phyloP scores from a whole-genome alignment of 1,140 invertebrate genomes.

The Propsilocerus akamusi region DNA sequence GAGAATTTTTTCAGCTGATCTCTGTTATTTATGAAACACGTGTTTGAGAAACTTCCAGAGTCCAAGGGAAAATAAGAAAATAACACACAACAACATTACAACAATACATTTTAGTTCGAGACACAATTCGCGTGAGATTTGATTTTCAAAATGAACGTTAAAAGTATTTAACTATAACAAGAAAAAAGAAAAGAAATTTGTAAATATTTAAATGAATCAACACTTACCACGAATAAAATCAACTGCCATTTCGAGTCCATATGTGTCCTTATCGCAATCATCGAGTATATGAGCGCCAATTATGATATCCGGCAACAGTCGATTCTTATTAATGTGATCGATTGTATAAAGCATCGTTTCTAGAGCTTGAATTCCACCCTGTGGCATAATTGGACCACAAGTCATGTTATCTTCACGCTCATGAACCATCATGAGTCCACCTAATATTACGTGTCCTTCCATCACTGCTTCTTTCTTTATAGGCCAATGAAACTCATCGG shows the following conservation, averaged over 20 bases:
- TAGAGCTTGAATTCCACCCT: slow-evolving; percentile 78
- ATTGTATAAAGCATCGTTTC: slow-evolving; percentile 87
- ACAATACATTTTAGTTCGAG: neutral
- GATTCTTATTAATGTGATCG: slow-evolving; percentile 55
- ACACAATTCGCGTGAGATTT: neutral
- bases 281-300: slow-evolving; percentile 80
- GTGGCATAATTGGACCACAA: slow-evolving; percentile 86
- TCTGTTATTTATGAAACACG: too few species aligned
- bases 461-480: slow-evolving; percentile 67
- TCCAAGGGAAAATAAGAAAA: too few species aligned
- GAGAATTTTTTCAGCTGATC: too few species aligned
- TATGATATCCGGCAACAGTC: slow-evolving; percentile 51
- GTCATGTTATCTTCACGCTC: slow-evolving; percentile 65
- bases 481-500: slow-evolving; percentile 41
- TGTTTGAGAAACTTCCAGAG: too few species aligned
- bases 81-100: neutral
- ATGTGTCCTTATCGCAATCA: slow-evolving; percentile 93
- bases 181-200: slow-evolving; percentile 1
- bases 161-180: neutral
- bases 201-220: neutral
- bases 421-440: slow-evolving; percentile 91
- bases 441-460: slow-evolving; percentile 67
- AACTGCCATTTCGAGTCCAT: slow-evolving; percentile 87
- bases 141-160: neutral
- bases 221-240: slow-evolving; percentile 91